Percentiles rank a stretch among this genome's conserved stretches.
Evolutionary conservation across 1,140 invertebrate species (phyloP).

Genomic region (Trichonephila inaurata): DNA sequence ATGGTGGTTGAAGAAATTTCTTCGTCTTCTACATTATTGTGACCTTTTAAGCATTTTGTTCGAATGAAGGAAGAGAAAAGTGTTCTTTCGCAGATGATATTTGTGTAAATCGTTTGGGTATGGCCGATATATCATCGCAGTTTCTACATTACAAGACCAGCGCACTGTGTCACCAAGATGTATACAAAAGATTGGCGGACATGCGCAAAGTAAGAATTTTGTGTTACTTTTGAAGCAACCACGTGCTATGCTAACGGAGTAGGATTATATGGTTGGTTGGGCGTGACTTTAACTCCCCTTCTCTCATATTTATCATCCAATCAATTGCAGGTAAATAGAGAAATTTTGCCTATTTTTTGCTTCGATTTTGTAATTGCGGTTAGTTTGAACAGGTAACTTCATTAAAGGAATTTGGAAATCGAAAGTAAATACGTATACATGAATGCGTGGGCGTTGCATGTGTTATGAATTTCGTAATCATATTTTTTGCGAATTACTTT

Average conservation of each 20-base stretch:
- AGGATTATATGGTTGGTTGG: background rate
- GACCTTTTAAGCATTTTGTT: background rate
- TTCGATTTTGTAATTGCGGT: background rate
- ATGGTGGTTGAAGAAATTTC: background rate
- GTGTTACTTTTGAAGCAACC: background rate
- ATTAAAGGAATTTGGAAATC: too few relatives aligned
- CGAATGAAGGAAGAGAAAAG: background rate
- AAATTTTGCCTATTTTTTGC: background rate
- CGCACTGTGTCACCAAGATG: conserved; percentile 54
- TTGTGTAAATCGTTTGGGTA: background rate
- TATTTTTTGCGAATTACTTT: too few relatives aligned
- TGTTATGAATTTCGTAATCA: background rate
- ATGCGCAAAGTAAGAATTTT: conserved; percentile 57
- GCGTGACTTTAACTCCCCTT: background rate
- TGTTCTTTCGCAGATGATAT: background rate
- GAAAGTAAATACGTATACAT: too few relatives aligned
- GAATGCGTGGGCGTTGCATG: background rate
- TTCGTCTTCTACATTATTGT: too few relatives aligned
- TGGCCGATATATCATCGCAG: conserved; percentile 18
- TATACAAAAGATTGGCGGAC: conserved; percentile 47
- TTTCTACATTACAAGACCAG: conserved; percentile 37
- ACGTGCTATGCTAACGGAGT: background rate
- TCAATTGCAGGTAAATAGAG: background rate
- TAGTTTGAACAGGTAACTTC: too few relatives aligned
- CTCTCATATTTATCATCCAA: background rate